Percentiles rank a stretch among this genome's conserved stretches.
Evolutionary conservation across 2,797 vertebrate species (phyloP).

Genomic region (Ceryle rudis): DNA sequence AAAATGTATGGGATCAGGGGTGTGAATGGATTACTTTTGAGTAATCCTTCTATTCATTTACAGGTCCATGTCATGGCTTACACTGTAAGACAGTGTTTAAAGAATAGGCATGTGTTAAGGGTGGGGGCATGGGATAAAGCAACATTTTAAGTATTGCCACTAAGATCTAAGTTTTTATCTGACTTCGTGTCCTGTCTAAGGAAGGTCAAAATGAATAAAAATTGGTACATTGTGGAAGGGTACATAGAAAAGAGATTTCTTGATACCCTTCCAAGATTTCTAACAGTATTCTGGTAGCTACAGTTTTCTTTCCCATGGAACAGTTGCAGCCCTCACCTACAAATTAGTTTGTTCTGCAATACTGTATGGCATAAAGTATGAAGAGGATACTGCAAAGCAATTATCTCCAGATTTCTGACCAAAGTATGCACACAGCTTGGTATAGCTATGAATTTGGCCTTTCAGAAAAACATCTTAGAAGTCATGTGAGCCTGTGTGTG

Average conservation of each 20-base stretch:
- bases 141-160: background rate
- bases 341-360: background rate
- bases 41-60: background rate
- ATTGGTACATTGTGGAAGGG: background rate
- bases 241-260: background rate
- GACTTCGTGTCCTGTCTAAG: background rate
- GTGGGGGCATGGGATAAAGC: background rate
- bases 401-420: background rate
- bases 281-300: background rate
- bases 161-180: background rate
- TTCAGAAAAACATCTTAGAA: background rate
- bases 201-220: background rate
- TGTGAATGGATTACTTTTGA: background rate
- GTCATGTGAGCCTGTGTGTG: accelerated
- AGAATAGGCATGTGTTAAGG: background rate
- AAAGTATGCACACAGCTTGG: background rate
- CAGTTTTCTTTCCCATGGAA: background rate
- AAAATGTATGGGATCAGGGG: background rate
- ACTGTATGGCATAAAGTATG: background rate
- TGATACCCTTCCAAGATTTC: background rate
- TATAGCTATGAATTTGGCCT: background rate
- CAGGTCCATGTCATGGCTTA: background rate
- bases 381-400: background rate
- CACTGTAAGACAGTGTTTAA: background rate
- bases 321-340: background rate